phyloP scores from a whole-genome alignment of 2,113 vertebrate genomes.

The Hydrochoerus hydrochaeris region DNA sequence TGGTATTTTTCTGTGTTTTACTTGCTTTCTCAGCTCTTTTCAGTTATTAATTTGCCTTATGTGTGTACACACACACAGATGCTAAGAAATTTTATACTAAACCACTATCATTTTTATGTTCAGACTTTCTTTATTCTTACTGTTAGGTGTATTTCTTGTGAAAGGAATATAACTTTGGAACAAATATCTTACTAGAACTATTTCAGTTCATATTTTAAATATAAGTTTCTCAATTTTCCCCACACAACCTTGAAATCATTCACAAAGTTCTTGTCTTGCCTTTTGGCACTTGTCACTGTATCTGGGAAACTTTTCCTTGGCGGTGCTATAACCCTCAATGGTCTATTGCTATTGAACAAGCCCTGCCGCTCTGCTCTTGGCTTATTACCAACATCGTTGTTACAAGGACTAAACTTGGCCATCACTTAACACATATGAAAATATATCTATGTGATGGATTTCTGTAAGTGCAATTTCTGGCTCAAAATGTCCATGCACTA shows the following conservation, averaged over 20 bases:
- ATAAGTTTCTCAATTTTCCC: background rate
- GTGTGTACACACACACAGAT: background rate
- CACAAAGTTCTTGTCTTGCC: background rate
- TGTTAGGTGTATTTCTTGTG: background rate
- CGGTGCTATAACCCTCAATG: no score
- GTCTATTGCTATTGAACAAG: background rate
- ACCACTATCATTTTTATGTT: background rate
- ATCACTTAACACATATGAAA: background rate
- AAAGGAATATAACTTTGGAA: background rate
- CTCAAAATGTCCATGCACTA: background rate
- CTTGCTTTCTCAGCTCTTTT: background rate
- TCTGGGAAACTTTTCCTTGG: background rate
- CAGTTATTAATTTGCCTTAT: background rate
- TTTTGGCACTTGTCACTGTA: background rate
- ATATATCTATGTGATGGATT: background rate
- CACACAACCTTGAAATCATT: background rate
- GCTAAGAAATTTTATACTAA: background rate
- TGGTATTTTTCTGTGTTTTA: conserved; percentile 1
- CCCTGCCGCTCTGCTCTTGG: background rate
- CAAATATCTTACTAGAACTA: background rate
- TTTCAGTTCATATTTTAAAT: background rate
- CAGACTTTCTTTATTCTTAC: background rate
- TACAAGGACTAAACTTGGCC: background rate
- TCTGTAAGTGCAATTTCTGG: background rate
- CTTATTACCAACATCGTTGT: background rate